Percentiles rank a stretch among this genome's conserved stretches.
These are phyloP conservation scores for Phoebastria nigripes DNA, from an alignment of 2,797 vertebrate genomes.

Conservation along the genomic window DNA sequence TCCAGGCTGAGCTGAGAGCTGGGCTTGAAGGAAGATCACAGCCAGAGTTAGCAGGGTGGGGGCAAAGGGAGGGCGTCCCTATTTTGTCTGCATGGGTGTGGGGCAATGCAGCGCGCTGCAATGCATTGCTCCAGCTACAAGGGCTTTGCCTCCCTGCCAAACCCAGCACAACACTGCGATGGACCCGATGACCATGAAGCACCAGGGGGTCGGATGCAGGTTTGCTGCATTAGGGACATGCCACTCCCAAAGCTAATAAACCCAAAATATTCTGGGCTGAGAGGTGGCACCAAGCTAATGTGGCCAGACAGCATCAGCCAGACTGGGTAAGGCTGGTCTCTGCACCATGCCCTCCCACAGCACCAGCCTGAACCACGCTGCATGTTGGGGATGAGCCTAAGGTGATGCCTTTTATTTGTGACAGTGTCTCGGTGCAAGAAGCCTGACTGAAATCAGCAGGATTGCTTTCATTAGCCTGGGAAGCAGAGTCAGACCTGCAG, in stretches of 20 bases:
- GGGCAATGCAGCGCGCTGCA: accelerated
- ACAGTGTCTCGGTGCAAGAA: background rate
- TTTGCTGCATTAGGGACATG: background rate
- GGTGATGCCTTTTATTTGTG: background rate
- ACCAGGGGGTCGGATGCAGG: background rate
- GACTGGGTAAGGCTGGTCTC: background rate
- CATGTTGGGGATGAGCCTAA: background rate
- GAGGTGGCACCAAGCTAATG: background rate
- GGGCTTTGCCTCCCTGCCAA: background rate
- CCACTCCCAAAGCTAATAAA: background rate
- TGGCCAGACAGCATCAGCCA: background rate
- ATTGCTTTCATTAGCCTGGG: background rate
- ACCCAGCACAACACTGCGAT: background rate
- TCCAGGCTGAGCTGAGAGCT: background rate
- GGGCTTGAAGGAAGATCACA: background rate
- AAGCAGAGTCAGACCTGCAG: background rate
- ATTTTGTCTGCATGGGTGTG: accelerated
- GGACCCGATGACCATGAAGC: background rate
- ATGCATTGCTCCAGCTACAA: background rate
- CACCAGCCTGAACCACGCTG: accelerated
- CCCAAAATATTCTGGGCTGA: background rate
- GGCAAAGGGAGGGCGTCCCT: background rate
- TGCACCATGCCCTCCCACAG: background rate
- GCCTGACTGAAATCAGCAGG: background rate
- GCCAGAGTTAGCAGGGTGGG: background rate